Evolutionary conservation across 2,113 vertebrate species (phyloP), one percentile per base, ranked within the genome.

Genomic region (Kryptolebias marmoratus): DNA sequence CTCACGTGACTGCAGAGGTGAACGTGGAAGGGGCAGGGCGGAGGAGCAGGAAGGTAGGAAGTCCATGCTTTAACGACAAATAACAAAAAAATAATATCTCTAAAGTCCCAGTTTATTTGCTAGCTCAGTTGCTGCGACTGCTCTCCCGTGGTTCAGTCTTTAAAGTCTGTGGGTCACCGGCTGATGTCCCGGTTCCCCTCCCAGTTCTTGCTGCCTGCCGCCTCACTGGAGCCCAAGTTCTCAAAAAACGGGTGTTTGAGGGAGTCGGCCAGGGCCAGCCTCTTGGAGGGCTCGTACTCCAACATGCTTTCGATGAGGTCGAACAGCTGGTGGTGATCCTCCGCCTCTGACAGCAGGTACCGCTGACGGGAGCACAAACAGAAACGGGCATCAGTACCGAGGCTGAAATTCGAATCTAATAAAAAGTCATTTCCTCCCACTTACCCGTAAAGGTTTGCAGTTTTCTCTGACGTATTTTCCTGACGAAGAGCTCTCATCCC

Each of bases 131-230:
- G 78, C 62, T 84, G 79, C 89, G 71, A 27, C 32, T 76, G 55
- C 22, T 81, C 64, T 53, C 69, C 60, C 52, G 16, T 75, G 49
- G 49, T 48, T 78, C 56, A 84, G 90, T 88, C 83, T 75, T 47
- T 74, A 67, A 60, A 58, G 52, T 61, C 58, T 31, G 11, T 54
- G 84, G 80, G 94, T 98, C 97, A 98, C 95, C 97, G 96, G 93
- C 97, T 99, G 93, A 99, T 98, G 93, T 98, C 97, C 0, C 97
- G 93, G 89, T 96, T 97, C 27, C 94, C 95, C 89, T 98, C 97
- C 97, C 97, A 99, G 83, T 87, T 91, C 88, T 98, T 98, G 82
- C 90, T 82, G 44, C 91, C 77, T 2, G 86, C 82, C 0, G 94
- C 93, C 49, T 97, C 97, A 10, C 91, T 31, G 0, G 30, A 16